These are phyloP conservation scores for Notolepis coatsorum DNA, from an alignment of 2,797 vertebrate genomes.

Conservation along the genomic window DNA sequence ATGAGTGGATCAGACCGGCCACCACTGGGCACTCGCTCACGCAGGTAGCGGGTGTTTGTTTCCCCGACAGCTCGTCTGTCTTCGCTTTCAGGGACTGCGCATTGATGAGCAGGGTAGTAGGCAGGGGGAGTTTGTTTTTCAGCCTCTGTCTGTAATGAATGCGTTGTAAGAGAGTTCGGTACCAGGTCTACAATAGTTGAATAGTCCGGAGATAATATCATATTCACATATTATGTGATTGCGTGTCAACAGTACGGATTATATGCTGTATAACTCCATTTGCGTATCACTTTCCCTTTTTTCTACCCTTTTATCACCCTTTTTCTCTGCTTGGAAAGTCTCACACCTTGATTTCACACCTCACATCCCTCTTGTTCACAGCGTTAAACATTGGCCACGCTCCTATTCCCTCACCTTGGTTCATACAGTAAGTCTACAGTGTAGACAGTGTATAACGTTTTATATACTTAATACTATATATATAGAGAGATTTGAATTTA, in stretches of 20 bases:
- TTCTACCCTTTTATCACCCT: background rate
- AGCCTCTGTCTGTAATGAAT: too few relatives aligned
- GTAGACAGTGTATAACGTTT: background rate
- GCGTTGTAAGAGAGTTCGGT: too few relatives aligned
- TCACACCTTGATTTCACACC: slow-evolving; percentile 19
- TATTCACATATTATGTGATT: slow-evolving; percentile 4
- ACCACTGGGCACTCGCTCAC: too few relatives aligned
- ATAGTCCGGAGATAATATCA: too few relatives aligned
- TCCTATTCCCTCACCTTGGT: slow-evolving; percentile 1
- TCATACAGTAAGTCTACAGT: slow-evolving; percentile 3
- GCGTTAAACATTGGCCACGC: slow-evolving; percentile 10
- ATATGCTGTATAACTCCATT: too few relatives aligned
- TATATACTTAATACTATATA: too few relatives aligned
- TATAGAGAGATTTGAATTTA: too few relatives aligned
- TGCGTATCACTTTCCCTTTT: background rate
- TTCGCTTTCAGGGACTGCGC: slow-evolving; percentile 15
- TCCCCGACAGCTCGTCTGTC: slow-evolving; percentile 5
- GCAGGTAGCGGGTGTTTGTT: slow-evolving; percentile 6
- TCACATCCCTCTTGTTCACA: slow-evolving; percentile 4
- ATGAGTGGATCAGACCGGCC: too few relatives aligned
- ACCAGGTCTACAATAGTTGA: too few relatives aligned
- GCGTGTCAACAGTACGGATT: too few relatives aligned
- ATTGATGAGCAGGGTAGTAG: slow-evolving; percentile 9
- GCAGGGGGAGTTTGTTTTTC: slow-evolving; percentile 2
- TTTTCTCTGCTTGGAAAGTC: background rate